Evolutionary conservation across 2,888 invertebrate species (phyloP).

Genomic region (Pyrrhia umbra): DNA sequence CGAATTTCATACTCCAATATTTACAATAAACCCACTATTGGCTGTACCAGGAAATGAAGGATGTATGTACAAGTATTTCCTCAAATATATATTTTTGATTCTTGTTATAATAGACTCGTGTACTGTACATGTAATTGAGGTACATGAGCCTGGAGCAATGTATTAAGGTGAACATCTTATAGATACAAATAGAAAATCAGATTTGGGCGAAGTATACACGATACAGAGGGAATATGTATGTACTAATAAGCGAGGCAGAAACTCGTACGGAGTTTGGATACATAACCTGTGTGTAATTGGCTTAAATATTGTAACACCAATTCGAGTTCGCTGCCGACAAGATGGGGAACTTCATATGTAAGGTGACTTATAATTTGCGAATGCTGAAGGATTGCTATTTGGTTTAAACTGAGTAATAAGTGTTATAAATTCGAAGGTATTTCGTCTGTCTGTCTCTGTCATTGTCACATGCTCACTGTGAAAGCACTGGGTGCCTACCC

Average conservation of each 20-base stretch:
- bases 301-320: conserved; percentile 51
- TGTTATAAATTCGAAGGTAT: neutral
- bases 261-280: conserved; percentile 36
- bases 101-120: conserved; percentile 6
- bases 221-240: conserved; percentile 50
- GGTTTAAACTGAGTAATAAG: neutral
- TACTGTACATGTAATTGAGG: conserved; percentile 16
- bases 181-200: conserved; percentile 47
- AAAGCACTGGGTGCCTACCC: too few relatives aligned
- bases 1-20: neutral
- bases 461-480: too few relatives aligned
- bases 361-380: conserved; percentile 2
- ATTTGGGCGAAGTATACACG: conserved; percentile 32
- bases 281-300: conserved; percentile 50
- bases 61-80: neutral
- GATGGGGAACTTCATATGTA: conserved; percentile 31
- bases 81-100: conserved; percentile 3
- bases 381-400: neutral
- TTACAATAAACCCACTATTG: neutral
- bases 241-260: conserved; percentile 44
- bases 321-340: conserved; percentile 20
- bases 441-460: too few relatives aligned
- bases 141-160: conserved; percentile 23
- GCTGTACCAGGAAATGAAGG: neutral
- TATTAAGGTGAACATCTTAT: conserved; percentile 27